Evolutionary conservation across 1,140 invertebrate species (phyloP), one percentile per base, ranked within the genome.

Genomic region (Cardiocondyla obscurior): DNA sequence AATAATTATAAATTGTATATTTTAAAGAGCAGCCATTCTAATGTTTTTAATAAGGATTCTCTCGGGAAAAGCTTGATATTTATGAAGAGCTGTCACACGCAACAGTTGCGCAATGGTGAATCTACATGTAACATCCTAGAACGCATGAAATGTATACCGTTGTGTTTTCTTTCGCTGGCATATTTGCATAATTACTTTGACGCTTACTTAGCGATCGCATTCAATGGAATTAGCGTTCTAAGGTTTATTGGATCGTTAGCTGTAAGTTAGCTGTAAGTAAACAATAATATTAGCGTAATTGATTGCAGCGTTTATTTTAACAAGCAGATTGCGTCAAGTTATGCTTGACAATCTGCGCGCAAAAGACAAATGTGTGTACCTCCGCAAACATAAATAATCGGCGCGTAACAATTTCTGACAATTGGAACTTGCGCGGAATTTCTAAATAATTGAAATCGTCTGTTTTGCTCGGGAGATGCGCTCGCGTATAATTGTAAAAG

Each of bases 271-370:
- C 12, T 30, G n/a, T 69, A 49, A 49, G 58, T 25, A 49, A 76
- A 7, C 36, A 79, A 69, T 67, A 77, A 77, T 69, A 79, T 79
- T 79, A 69, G 46, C 62, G 69, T 69, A 79, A 79, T 79, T 79
- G 46, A 79, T 79, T 16, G 49, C 42, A n/a, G 28, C 12, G 7
- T 33, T 0, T 1, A 49, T 16, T 36, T 36, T 55, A 39, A 39
- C 33, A 5, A 39, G 12, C 1, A 46, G 33, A 46, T 51, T 33
- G 60, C 60, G n/a, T 55, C 46, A 5, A 79, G 28, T 62, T 44
- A 16, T 16, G 12, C 46, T 7, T 76, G 14, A 5, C n/a, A 42
- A 2, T 22, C 58, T 30, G 22, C 39, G 33, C n/a, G 14, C 28
- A 33, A n/a, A 14, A 64, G 33, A 57, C 16, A 33, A 19, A 55